Evolutionary conservation across 1,140 invertebrate genomes (phyloP).

Genomic region (Drusus annulatus): DNA sequence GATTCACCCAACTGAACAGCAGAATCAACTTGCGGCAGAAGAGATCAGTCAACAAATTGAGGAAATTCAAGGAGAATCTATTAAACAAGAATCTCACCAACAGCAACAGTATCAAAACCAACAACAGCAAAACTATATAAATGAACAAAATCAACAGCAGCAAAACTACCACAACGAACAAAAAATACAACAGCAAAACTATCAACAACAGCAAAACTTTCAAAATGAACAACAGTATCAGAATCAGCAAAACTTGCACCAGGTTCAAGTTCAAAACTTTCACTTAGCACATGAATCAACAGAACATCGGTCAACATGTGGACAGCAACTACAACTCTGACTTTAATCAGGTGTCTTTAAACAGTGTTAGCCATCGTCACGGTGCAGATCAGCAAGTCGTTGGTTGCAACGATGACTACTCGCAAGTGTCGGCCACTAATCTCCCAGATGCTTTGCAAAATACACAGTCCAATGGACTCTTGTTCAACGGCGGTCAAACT

Average conservation of each 20-base stretch:
- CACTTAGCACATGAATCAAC: neutral
- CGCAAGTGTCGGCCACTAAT: neutral
- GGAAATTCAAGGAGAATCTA: constrained; percentile 51
- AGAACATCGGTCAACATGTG: neutral
- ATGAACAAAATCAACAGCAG: constrained; percentile 1
- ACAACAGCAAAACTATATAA: no score
- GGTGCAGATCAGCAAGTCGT: neutral
- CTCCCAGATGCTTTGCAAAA: neutral
- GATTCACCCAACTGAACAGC: constrained; percentile 56
- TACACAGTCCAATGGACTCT: neutral
- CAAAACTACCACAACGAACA: constrained; percentile 22
- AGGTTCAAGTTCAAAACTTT: neutral
- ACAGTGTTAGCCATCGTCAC: neutral
- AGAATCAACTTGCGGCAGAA: constrained; percentile 59
- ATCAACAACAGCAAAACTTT: no score
- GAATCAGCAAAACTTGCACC: constrained; percentile 19
- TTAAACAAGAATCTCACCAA: constrained; percentile 50
- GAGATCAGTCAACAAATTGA: constrained; percentile 58
- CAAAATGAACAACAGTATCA: constrained; percentile 10
- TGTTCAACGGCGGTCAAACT: no score
- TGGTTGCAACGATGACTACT: constrained; percentile 23
- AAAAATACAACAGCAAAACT: constrained; percentile 9
- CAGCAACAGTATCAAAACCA: constrained; percentile 11
- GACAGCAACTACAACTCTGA: neutral
- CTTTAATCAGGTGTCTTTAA: neutral